Evolutionary conservation across 2,888 invertebrate species (phyloP), one percentile per base, ranked within the genome.

Genomic region (Eristalinus aeneus): DNA sequence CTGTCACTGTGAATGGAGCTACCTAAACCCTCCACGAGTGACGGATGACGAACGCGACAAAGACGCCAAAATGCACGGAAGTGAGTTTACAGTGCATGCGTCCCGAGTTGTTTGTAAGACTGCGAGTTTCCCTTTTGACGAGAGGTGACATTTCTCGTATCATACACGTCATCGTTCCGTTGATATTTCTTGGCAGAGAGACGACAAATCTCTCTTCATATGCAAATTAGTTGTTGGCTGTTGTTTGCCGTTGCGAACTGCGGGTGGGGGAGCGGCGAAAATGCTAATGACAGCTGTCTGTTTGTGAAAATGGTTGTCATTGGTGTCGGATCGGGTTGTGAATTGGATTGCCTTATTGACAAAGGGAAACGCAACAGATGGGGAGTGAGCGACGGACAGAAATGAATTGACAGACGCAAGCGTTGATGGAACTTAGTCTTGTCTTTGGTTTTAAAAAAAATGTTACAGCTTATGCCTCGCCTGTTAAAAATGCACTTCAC

Each of bases 1-100:
- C 72, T 72, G 77, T 77, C 72, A 67, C 32, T 65, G 61, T 39
- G 54, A 34, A 67, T 32, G n/a, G 39, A 27, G 65, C 64, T 71
- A 71, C 22, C 23, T 65, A n/a, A 64, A 74, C 32, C 54, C 10
- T 10, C 31, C 4, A 11, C 56, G 3, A 12, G 8, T 34, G 34
- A 73, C 34, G 58, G 54, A 74, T 36, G 16, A 54, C 22, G 27
- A 16, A 27, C 39, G 36, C 23, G 20, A 56, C 22, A 23, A n/a
- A 31, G 46, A 36, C 11, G 60, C 31, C 27, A 34, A 60, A 36
- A 78, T 78, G 73, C 69, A 77, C 74, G 83, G 78, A 78, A 83
- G 69, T 83, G 54, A 78, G 34, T 58, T 60, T 34, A 22, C 60
- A 65, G 68, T 60, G 67, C 23, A 39, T 60, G n/a, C 65, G 12